Base-by-base conservation (phyloP, 2,113 vertebrate species). In the Leucopsar rothschildi region DNA sequence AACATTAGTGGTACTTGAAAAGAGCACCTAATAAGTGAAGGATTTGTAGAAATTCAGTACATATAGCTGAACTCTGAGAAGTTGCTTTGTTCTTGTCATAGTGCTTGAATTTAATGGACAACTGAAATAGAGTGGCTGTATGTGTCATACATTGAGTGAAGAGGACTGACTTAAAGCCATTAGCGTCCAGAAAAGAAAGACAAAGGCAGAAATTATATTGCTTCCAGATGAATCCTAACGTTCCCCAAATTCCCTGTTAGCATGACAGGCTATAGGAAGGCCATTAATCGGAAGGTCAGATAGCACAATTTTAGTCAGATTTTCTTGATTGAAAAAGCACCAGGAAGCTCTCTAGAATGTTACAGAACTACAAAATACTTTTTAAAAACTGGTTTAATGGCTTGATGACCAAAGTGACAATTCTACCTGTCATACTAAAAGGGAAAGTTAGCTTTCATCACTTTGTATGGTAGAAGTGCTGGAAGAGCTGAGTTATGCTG, bases 141-240 rank as follows among this genome's bases (percentile, higher is more conserved):
- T 97, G 97, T 98, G 98, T 99, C 98, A 99, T 97, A 95, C 92
- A 93, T 81, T 98, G 98, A 98, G 98, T 98, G 98, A 98, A 98
- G 98, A 98, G 96, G 96, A 97, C 98, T 98, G 98, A 98, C 98
- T 98, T 98, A 98, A 99, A 99, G 96, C 99, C 98, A 99, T 99
- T 99, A 99, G 97, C 82, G 97, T 98, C 98, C 98, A 97, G 97
- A 96, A 94, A 98, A 96, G 95, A 98, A 98, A 98, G 98, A 98
- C 98, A 98, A 98, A 99, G 97, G 97, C 97, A 98, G 98, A 98
- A 98, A 98, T 97, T 98, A 96, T 96, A 97, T 98, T 84, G 2
- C 98, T 98, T 98, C 98, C 98, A 98, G 98, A 98, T 98, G 97
- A 98, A 97, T 98, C 98, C 88, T 97, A 96, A 96, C 92, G 97